Base-by-base conservation (phyloP, 2,888 invertebrate genomes). In the Sphaeridia pumilis region DNA sequence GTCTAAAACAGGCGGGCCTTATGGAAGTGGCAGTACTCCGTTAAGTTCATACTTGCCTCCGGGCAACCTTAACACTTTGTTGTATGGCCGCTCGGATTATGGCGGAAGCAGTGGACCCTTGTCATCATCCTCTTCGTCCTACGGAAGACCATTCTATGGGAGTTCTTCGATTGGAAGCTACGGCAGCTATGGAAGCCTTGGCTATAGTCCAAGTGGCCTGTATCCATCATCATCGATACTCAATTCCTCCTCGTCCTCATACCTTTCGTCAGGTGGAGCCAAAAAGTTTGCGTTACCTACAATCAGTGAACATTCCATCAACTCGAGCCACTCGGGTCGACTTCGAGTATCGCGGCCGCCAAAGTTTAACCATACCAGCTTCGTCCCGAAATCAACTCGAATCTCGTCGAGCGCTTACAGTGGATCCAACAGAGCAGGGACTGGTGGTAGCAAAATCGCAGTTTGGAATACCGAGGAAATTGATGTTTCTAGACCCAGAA, bases 401-500 rank as follows among this genome's bases (percentile, higher is more conserved):
- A 2, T n/a, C 34, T 7, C 12, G 20, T 26, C 27, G 26, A n/a
- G n/a, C n/a, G n/a, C n/a, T n/a, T n/a, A n/a, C n/a, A n/a, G n/a
- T n/a, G 46, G 25, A 20, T 20, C 21, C 12, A 34, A 42, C n/a
- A 17, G 46, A 4, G n/a, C n/a, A n/a, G n/a, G n/a, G n/a, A n/a
- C n/a, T n/a, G n/a, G n/a, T n/a, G n/a, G n/a, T n/a, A n/a, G n/a
- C n/a, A n/a, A n/a, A n/a, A 48, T 52, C 25, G 52, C 56, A 25
- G 46, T 49, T 10, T 56, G 48, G 28, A 47, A 56, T 34, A 87
- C 87, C 2, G 84, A 85, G 27, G 85, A 87, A 68, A 88, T 88
- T 61, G 87, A 88, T 69, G 87, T 88, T 0, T 83, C 85, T 1
- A 78, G 78, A 58, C 73, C 59, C 70, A 71, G 69, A 58, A 65